Percentiles rank a stretch among this genome's conserved stretches.
phyloP scores from a whole-genome alignment of 92 coral and sea anemone genomes.

The Diadumene lineata region DNA sequence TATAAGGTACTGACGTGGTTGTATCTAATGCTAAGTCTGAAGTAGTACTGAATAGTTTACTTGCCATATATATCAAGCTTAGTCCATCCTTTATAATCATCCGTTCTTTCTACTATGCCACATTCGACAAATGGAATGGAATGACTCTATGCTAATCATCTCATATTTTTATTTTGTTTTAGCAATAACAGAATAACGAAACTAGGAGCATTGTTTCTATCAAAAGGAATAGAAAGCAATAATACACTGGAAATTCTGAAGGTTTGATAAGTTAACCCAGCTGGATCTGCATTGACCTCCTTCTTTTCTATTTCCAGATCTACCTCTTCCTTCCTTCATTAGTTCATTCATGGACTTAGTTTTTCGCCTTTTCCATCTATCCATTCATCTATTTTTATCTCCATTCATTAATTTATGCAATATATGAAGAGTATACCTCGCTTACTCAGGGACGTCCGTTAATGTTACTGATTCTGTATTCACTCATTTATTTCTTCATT shows the following conservation, averaged over 20 bases:
- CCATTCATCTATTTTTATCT: background rate
- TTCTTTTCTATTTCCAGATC: background rate
- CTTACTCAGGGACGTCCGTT: background rate
- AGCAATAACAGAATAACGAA: constrained; percentile 90
- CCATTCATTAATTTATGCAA: background rate
- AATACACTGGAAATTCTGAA: constrained; percentile 91
- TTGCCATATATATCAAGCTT: too few relatives aligned
- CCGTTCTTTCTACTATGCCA: too few relatives aligned
- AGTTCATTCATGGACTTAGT: background rate
- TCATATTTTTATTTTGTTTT: background rate
- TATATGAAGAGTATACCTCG: too few relatives aligned
- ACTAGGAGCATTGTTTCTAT: constrained; percentile 84
- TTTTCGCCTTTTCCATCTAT: too few relatives aligned
- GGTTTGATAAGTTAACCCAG: constrained; percentile 34
- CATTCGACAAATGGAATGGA: too few relatives aligned
- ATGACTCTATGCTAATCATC: too few relatives aligned
- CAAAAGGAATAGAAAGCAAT: constrained; percentile 89
- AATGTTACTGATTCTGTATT: background rate
- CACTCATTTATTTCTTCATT: background rate
- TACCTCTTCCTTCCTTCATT: background rate
- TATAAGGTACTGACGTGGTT: constrained; percentile 53
- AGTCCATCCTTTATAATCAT: too few relatives aligned
- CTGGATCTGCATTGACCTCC: too few relatives aligned
- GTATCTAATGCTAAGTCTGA: too few relatives aligned
- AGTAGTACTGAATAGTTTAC: too few relatives aligned